Evolutionary conservation across 1,140 invertebrate species (phyloP), one percentile per base, ranked within the genome.

Genomic region (Aphelinus atriplicis): DNA sequence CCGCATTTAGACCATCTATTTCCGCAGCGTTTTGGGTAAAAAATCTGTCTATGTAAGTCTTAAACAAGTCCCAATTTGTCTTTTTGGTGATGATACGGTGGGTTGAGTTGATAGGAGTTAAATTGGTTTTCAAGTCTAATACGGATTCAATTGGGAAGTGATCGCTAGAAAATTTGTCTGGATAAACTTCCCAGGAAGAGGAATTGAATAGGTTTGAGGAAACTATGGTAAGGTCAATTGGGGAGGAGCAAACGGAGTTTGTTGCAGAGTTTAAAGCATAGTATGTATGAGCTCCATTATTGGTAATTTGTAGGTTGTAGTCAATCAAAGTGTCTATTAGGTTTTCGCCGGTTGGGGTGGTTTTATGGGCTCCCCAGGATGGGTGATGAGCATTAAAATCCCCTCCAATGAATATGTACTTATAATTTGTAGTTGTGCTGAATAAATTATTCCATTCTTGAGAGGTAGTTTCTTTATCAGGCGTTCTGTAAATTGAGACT

Each of bases 351-450:
- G 67, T n/a, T 1, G 7, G 9, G 3, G 7, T 48, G 55, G 1
- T 69, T 53, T 69, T 69, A 9, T 47, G n/a, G 1, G 67, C 26
- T 3, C 64, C 64, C 64, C 64, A 58, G 5, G 45, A 48, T 3
- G 3, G 42, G 51, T 47, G 55, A 46, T 69, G 67, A 2, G 67
- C 55, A 26, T 69, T 58, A 26, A 48, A 58, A 48, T 69, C 67
- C 1, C 67, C 67, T 26, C 67, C 67, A 7, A 69, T 58, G 2
- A 47, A n/a, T 3, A 26, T 48, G 10, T 47, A 10, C n/a, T 58
- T 69, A 26, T 58, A 69, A 1, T 69, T 26, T 47, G 3, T 51
- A 10, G 42, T 45, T 3, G 6, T 56, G 53, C 45, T 55, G 9
- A 67, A 56, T 1, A 67, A 26, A 6, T 56, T 55, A 45, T 43